phyloP scores from a whole-genome alignment of 2,888 invertebrate species.

The Siphlonurus alternatus region DNA sequence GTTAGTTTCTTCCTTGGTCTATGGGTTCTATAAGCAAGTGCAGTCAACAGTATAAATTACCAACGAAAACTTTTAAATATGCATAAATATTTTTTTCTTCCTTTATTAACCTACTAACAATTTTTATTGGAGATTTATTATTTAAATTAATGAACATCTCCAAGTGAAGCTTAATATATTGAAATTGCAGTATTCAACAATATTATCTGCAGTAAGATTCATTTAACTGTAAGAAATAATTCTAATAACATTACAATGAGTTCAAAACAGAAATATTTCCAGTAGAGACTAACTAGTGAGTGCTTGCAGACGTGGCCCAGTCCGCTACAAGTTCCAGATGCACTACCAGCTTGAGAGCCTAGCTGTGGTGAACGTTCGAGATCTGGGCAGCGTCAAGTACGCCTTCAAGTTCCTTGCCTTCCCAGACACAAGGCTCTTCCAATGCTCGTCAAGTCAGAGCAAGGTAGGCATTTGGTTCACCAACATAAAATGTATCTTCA shows the following conservation, averaged over 20 bases:
- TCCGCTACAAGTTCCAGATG: constrained; percentile 67
- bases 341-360: constrained; percentile 74
- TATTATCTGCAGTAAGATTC: too few relatives aligned
- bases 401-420: constrained; percentile 90
- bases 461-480: constrained; percentile 35
- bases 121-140: too few relatives aligned
- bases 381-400: constrained; percentile 75
- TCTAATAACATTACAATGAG: neutral
- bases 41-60: too few relatives aligned
- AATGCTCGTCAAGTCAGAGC: constrained; percentile 62
- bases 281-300: neutral
- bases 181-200: too few relatives aligned
- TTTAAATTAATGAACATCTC: too few relatives aligned
- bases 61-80: too few relatives aligned
- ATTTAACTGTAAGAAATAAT: neutral
- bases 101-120: too few relatives aligned
- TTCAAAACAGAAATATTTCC: neutral
- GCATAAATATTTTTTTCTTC: too few relatives aligned
- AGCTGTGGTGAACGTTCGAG: constrained; percentile 86
- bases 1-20: too few relatives aligned
- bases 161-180: too few relatives aligned
- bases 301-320: constrained; percentile 42
- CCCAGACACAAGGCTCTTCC: constrained; percentile 82
- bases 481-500: neutral
- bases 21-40: too few relatives aligned